Percentiles rank a stretch among this genome's conserved stretches.
These are phyloP conservation scores for Phrixothrix hirtus DNA, from an alignment of 2,888 invertebrate genomes.

Conservation along the genomic window DNA sequence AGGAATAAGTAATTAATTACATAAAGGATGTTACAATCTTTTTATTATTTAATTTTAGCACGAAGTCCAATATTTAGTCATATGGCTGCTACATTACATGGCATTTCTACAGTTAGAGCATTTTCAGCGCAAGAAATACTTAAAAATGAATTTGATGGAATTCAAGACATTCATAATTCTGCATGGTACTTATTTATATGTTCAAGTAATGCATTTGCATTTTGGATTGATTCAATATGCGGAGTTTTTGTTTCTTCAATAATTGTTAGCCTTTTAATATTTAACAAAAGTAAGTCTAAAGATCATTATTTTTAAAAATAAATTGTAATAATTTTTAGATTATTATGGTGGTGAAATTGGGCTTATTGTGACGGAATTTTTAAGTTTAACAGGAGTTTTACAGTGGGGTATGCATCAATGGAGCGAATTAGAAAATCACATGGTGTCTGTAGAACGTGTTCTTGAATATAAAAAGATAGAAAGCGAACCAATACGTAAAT, in stretches of 20 bases:
- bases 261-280: constrained; percentile 44
- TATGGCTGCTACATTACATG: constrained; percentile 71
- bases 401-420: constrained; percentile 77
- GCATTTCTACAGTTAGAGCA: constrained; percentile 67
- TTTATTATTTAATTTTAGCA: constrained; percentile 55
- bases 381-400: constrained; percentile 57
- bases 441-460: constrained; percentile 75
- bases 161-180: constrained; percentile 67
- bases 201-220: constrained; percentile 55
- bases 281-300: constrained; percentile 34
- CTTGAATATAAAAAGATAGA: constrained; percentile 13
- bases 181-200: constrained; percentile 68
- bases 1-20: constrained; percentile 60
- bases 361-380: constrained; percentile 32
- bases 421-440: constrained; percentile 65
- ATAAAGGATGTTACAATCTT: background rate
- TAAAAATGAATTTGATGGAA: constrained; percentile 61
- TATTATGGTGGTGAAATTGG: constrained; percentile 15
- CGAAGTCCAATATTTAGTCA: constrained; percentile 76
- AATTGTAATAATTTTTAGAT: constrained; percentile 4
- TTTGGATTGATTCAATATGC: constrained; percentile 68
- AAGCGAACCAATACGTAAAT: constrained; percentile 3
- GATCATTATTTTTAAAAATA: background rate
- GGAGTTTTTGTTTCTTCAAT: constrained; percentile 65
- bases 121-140: constrained; percentile 65